Percentiles rank a stretch among this genome's conserved stretches.
Conservation (phyloP, 1,140 invertebrate genomes). For the Drosophila leontia region DNA sequence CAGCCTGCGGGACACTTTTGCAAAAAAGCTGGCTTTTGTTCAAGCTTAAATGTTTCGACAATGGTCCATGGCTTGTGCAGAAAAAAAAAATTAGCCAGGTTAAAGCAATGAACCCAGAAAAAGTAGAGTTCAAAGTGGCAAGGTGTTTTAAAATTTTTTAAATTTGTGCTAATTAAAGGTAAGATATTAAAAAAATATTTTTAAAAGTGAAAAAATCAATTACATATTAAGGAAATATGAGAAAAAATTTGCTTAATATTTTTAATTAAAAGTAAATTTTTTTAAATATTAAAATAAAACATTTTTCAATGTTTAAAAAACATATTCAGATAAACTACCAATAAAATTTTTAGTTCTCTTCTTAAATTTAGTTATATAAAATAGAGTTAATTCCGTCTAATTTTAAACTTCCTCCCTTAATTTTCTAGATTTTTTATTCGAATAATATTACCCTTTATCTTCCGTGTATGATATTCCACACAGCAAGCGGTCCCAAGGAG, state of each 20-base stretch:
- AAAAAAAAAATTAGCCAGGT: neutral
- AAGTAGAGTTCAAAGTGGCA: neutral
- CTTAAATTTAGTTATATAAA: neutral
- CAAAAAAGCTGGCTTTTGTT: constrained; percentile 15
- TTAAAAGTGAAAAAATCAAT: too few species aligned
- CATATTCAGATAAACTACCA: neutral
- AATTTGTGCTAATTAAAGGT: neutral
- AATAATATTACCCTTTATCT: neutral
- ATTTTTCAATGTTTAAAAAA: neutral
- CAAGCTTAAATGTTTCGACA: neutral
- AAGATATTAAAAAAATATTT: neutral
- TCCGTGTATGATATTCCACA: neutral
- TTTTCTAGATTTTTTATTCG: neutral
- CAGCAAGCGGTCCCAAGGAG: constrained; percentile 23
- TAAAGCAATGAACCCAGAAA: neutral
- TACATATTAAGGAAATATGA: neutral
- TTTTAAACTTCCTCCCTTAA: neutral
- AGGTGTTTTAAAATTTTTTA: neutral
- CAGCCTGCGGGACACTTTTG: constrained; percentile 23
- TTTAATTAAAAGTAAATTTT: neutral
- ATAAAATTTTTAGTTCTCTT: neutral
- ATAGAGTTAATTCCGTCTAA: neutral
- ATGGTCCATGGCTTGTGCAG: too few species aligned
- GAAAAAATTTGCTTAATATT: neutral
- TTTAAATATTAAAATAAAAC: neutral